Conservation (phyloP, 2,797 vertebrate genomes). For the Onychomys torridus region DNA sequence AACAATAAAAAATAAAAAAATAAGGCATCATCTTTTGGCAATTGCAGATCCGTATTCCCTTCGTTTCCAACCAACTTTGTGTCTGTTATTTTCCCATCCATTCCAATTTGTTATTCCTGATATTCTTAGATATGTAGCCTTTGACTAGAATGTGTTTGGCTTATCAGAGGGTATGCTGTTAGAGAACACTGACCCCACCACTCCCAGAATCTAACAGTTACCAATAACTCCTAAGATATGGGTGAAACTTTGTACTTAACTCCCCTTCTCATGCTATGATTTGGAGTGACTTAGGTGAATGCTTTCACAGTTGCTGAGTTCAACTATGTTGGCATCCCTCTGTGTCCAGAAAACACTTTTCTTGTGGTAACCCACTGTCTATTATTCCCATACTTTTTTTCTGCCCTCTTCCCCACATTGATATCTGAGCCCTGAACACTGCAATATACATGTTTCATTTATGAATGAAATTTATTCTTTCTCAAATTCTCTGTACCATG, state of each 20-base stretch:
- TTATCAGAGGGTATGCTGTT: background rate
- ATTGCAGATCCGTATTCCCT: background rate
- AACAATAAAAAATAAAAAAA: background rate
- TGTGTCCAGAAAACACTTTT: background rate
- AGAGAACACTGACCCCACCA: background rate
- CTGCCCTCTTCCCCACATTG: background rate
- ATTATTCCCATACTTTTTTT: background rate
- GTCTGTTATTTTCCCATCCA: background rate
- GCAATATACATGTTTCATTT: background rate
- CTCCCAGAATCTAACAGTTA: background rate
- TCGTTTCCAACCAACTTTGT: background rate
- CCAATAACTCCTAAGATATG: background rate
- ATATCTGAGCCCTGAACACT: background rate
- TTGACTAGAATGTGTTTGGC: too few relatives aligned
- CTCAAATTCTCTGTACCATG: background rate
- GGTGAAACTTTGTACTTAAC: background rate
- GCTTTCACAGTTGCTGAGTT: background rate
- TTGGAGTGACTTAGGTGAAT: too few relatives aligned
- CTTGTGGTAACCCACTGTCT: background rate
- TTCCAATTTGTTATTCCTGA: background rate
- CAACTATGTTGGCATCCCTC: background rate
- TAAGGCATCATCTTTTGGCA: background rate
- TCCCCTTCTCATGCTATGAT: background rate
- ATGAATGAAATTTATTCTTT: background rate
- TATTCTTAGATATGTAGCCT: background rate